Percentiles rank a stretch among this genome's conserved stretches.
phyloP scores from a whole-genome alignment of 2,888 invertebrate genomes.

The Philereme transversata region DNA sequence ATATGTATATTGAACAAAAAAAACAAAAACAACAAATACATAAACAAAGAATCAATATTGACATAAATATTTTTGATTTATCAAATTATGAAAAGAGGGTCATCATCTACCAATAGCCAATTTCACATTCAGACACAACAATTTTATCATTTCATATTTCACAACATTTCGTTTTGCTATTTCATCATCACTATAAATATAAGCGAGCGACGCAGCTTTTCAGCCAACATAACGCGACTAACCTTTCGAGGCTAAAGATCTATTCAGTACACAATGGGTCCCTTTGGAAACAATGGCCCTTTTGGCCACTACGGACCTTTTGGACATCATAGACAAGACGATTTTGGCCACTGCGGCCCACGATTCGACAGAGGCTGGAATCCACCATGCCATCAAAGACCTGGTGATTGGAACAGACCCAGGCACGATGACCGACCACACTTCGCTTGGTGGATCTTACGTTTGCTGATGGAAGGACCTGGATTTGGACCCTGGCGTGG shows the following conservation, averaged over 20 bases:
- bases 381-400: background rate
- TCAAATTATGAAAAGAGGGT: too few species aligned
- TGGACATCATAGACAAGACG: constrained; percentile 4
- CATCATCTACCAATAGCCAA: too few species aligned
- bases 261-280: constrained; percentile 13
- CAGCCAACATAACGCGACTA: constrained; percentile 14
- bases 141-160: constrained; percentile 9
- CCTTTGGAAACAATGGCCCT: constrained; percentile 15
- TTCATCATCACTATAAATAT: constrained; percentile 14
- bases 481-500: constrained; percentile 2
- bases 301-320: constrained; percentile 7
- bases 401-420: constrained; percentile 6
- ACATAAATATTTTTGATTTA: too few species aligned
- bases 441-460: too few species aligned
- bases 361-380: background rate
- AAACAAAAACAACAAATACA: too few species aligned
- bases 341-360: background rate
- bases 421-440: too few species aligned
- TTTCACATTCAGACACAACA: too few species aligned
- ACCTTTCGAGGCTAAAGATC: constrained; percentile 3
- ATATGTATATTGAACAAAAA: too few species aligned
- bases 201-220: constrained; percentile 4
- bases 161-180: constrained; percentile 25
- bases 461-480: background rate
- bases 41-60: too few species aligned